These are phyloP conservation scores for Apostichopus parvimensis DNA, from an alignment of 35 echinoderm and acorn worm genomes.

Conservation along the genomic window DNA sequence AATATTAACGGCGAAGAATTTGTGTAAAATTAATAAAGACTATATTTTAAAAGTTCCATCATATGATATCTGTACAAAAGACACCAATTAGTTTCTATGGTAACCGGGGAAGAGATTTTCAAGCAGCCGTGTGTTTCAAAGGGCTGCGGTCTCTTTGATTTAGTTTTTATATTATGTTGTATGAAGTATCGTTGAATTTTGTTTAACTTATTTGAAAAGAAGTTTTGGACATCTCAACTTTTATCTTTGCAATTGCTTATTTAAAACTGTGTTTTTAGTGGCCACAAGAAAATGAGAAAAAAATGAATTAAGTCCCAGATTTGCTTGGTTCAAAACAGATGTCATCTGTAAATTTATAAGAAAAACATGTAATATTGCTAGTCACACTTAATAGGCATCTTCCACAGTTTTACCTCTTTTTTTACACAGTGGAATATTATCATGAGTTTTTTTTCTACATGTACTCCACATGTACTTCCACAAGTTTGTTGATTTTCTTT, in stretches of 20 bases:
- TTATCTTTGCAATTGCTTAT: not conserved
- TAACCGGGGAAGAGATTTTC: not conserved
- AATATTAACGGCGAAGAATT: conserved; percentile 70
- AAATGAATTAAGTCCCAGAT: no score
- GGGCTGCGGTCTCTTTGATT: not conserved
- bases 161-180: not conserved
- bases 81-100: not conserved
- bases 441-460: no score
- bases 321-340: no score
- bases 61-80: conserved; percentile 10
- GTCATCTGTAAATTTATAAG: no score
- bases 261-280: no score
- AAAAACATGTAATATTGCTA: no score
- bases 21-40: conserved; percentile 51
- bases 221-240: not conserved
- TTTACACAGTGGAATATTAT: no score
- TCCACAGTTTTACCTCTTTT: no score
- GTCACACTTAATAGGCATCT: no score
- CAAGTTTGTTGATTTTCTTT: no score
- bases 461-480: no score
- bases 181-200: conserved; percentile 23
- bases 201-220: not conserved
- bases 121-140: not conserved
- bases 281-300: no score
- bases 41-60: conserved; percentile 17